Percentiles rank a stretch among this genome's conserved stretches.
These are phyloP conservation scores for Pterostichus niger DNA, from an alignment of 2,888 invertebrate species.

Conservation along the genomic window DNA sequence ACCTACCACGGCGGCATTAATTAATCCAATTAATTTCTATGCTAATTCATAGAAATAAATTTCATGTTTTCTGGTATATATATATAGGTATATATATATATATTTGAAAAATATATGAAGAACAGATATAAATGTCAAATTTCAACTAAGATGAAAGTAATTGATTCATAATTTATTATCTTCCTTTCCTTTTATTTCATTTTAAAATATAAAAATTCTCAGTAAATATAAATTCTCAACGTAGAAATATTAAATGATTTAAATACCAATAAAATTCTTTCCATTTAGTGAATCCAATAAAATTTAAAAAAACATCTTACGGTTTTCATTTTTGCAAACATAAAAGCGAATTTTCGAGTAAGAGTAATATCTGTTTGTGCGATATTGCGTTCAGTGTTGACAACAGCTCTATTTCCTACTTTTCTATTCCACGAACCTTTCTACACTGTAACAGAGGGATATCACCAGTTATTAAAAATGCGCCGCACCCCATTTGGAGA, in stretches of 20 bases:
- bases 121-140: background rate
- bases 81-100: no score
- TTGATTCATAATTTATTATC: slow-evolving; percentile 5
- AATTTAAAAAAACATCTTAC: slow-evolving; percentile 28
- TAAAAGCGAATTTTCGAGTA: slow-evolving; percentile 11
- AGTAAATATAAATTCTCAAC: slow-evolving; percentile 4
- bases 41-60: no score
- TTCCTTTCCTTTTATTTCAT: background rate
- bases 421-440: background rate
- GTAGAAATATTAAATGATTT: slow-evolving; percentile 1
- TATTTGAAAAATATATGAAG: background rate
- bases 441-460: background rate
- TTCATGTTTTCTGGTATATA: background rate
- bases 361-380: slow-evolving; percentile 14
- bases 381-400: background rate
- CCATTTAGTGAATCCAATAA: slow-evolving; percentile 18
- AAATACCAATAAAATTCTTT: slow-evolving; percentile 28
- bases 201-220: background rate
- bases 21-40: no score
- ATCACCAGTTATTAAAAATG: slow-evolving; percentile 27
- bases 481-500: background rate
- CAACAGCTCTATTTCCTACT: slow-evolving; percentile 14
- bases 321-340: slow-evolving; percentile 11
- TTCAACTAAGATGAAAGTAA: background rate
- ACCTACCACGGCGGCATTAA: no score